Conservation (phyloP, 2,797 vertebrate species). For the Gymnocypris eckloni region DNA sequence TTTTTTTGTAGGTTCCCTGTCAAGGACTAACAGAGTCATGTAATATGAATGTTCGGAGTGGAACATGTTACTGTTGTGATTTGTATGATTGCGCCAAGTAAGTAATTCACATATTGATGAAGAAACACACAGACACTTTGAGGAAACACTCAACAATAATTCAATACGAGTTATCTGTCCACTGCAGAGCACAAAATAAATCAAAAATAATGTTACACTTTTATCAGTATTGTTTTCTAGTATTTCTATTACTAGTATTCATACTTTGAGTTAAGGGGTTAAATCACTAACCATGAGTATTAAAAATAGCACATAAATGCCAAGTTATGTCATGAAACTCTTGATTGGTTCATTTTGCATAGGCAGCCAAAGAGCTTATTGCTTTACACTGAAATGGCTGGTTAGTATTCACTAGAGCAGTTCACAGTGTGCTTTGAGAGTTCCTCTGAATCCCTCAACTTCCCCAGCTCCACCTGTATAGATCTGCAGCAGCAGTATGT, state of each 20-base stretch:
- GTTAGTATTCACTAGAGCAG: too few species aligned
- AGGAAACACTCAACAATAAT: neutral
- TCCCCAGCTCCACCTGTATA: too few species aligned
- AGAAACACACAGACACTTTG: neutral
- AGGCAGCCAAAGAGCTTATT: too few species aligned
- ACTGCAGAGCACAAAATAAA: neutral
- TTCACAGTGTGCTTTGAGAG: too few species aligned
- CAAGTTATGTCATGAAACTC: too few species aligned
- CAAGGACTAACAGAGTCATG: conserved; percentile 74
- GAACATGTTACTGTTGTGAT: conserved; percentile 82
- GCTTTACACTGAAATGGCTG: too few species aligned
- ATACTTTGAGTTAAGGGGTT: neutral
- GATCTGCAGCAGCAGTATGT: neutral
- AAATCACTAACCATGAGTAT: too few species aligned
- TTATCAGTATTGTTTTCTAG: neutral
- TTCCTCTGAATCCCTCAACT: too few species aligned
- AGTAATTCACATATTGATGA: conserved; percentile 55
- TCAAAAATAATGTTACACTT: neutral
- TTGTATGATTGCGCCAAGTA: conserved; percentile 80
- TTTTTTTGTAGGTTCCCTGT: conserved; percentile 71
- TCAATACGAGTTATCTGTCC: neutral
- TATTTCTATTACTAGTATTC: neutral
- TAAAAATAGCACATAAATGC: neutral
- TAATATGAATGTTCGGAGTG: conserved; percentile 72
- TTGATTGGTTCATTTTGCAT: too few species aligned